A percentile compares a stretch with the other conserved stretches of the same genome.
phyloP scores from a whole-genome alignment of 2,797 vertebrate species.

The Spondyliosoma cantharus region DNA sequence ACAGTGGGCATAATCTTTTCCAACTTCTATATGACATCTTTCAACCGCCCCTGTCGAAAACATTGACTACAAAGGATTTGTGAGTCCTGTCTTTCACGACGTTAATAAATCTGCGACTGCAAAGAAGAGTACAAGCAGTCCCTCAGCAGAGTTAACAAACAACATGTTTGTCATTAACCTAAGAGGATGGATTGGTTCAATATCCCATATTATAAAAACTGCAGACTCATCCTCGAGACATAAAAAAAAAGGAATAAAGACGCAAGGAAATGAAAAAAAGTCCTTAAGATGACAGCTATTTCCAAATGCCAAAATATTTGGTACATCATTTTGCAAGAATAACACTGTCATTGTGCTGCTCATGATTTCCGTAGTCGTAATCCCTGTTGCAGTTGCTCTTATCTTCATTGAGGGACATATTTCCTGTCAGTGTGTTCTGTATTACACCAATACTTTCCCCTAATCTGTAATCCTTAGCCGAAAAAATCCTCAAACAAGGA shows the following conservation, averaged over 20 bases:
- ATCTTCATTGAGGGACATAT: slow-evolving; percentile 38
- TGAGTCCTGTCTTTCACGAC: slow-evolving; percentile 6
- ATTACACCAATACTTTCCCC: slow-evolving; percentile 42
- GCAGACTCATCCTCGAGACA: slow-evolving; percentile 3
- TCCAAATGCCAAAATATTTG: slow-evolving; percentile 5
- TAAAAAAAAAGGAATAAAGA: slow-evolving; percentile 24
- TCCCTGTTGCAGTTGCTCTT: slow-evolving; percentile 20
- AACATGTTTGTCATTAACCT: slow-evolving; percentile 15
- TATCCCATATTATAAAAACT: slow-evolving; percentile 19
- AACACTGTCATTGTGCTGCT: slow-evolving; percentile 16
- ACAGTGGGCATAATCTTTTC: slow-evolving; percentile 22
- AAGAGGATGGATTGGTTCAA: slow-evolving; percentile 14
- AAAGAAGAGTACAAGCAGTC: neutral
- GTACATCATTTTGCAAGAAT: slow-evolving; percentile 5
- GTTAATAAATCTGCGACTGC: slow-evolving; percentile 24
- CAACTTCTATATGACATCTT: slow-evolving; percentile 24
- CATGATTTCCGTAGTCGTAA: slow-evolving; percentile 1
- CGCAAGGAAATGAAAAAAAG: neutral
- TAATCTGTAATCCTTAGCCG: slow-evolving; percentile 50
- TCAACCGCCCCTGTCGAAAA: slow-evolving; percentile 24
- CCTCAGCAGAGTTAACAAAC: slow-evolving; percentile 2
- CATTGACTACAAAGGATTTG: slow-evolving; percentile 20
- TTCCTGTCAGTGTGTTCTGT: slow-evolving; percentile 24
- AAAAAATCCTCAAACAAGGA: slow-evolving; percentile 41
- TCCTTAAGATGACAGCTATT: slow-evolving; percentile 13